phyloP scores from a whole-genome alignment of 2,797 vertebrate species.

The Valencia hispanica region DNA sequence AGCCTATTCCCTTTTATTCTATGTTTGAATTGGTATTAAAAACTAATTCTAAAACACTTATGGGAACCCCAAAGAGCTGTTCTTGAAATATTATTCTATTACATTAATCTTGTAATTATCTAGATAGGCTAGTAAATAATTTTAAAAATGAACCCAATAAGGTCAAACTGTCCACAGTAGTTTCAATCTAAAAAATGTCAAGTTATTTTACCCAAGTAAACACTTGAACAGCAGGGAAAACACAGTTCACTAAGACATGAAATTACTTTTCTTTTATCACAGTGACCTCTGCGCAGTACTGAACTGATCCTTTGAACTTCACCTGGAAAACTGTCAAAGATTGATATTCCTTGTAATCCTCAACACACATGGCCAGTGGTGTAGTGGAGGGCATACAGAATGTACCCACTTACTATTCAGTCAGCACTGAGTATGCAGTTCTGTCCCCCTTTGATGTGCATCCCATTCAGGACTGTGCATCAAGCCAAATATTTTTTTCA shows the following conservation, averaged over 20 bases:
- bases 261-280: not conserved
- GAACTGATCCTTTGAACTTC: not conserved
- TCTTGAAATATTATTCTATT: not conserved
- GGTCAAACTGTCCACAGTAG: not conserved
- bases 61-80: not conserved
- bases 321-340: conserved; percentile 4
- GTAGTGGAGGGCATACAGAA: not conserved
- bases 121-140: not conserved
- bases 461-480: conserved; percentile 12
- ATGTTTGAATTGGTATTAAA: not conserved
- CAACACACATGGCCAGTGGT: not conserved
- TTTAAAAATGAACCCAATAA: not conserved
- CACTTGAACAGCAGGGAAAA: not conserved
- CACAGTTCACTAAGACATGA: not conserved
- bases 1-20: not conserved
- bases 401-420: not conserved
- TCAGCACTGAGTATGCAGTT: conserved; percentile 6
- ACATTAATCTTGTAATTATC: no score
- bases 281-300: not conserved
- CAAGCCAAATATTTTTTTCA: not conserved
- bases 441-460: conserved; percentile 6
- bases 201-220: not conserved
- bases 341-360: not conserved
- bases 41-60: not conserved
- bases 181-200: not conserved